A percentile compares a stretch with the other conserved stretches of the same genome.
These are phyloP conservation scores for Timandra comae DNA, from an alignment of 2,888 invertebrate genomes.

Conservation along the genomic window DNA sequence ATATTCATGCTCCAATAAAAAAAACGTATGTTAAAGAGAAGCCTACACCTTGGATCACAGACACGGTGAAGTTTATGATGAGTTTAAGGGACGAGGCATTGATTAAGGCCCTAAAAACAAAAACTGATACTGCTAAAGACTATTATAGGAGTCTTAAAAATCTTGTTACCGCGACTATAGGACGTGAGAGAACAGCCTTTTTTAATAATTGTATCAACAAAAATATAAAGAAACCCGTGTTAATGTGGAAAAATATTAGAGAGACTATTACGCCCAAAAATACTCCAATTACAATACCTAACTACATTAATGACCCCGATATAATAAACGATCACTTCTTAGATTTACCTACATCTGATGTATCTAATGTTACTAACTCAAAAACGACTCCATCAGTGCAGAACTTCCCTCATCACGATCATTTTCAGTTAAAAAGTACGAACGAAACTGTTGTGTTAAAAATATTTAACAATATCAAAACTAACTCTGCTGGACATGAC, in stretches of 20 bases:
- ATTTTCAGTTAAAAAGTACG: neutral
- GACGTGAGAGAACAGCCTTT: neutral
- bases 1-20: neutral
- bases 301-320: neutral
- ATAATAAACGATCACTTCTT: conserved; percentile 4
- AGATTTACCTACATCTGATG: neutral
- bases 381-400: neutral
- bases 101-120: neutral
- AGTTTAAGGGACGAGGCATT: neutral
- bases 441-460: neutral
- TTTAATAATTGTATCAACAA: neutral
- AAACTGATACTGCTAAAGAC: neutral
- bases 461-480: neutral
- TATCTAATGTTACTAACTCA: neutral
- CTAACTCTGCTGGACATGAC: neutral
- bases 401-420: neutral
- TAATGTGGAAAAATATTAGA: neutral
- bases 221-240: neutral
- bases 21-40: neutral
- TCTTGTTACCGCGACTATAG: neutral
- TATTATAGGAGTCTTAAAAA: neutral
- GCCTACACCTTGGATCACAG: neutral
- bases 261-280: neutral
- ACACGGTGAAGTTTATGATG: neutral
- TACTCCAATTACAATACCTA: neutral